Base-by-base conservation (phyloP, 2,888 invertebrate species). In the Acanthococcus lagerstroemiae region DNA sequence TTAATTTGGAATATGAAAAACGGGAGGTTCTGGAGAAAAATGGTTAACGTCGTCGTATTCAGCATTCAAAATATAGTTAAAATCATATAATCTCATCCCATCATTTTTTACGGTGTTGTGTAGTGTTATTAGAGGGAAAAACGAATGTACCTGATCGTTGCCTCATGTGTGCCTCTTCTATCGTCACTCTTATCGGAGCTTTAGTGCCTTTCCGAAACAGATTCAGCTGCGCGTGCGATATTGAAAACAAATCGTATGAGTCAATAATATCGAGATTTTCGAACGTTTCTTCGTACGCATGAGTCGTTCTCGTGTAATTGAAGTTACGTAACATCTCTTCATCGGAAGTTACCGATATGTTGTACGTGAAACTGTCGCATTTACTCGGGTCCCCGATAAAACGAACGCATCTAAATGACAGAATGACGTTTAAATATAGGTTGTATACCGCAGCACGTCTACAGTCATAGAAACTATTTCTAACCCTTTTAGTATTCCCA, bases 201-300 rank as follows among this genome's bases (percentile, higher is more conserved):
- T 45, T 37, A 45, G 45, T 46, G 19, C 58, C 58, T 21, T 45
- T 37, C 17, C 58, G 44, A 17, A 58, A 58, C 17, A 45, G 22
- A 25, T 45, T 58, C 58, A 58, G 45, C 7, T 37, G 45, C 6
- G 58, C 44, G 25, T 58, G 45, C 25, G 58, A 58, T 45, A 58
- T 58, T 4, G 58, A 58, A 25, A 58, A 58, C 7, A 58, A 44
- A 58, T 58, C 58, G 45, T 58, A 58, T 1, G 58, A 58, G 25
- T 58, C 58, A n/a, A 68, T 52, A 30, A 68, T 57, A 55, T 67
- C 63, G 22, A 27, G 56, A 24, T 54, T 68, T 9, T 67, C 66
- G 17, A 48, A 6, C 1, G 50, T 67, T 55, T 65, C 67, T 25
- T 61, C 56, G 37, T 65, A 68, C 12, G 68, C 57, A 24, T 67